Conservation (phyloP, 1,140 invertebrate genomes). For the Drosophila prosaltans region DNA sequence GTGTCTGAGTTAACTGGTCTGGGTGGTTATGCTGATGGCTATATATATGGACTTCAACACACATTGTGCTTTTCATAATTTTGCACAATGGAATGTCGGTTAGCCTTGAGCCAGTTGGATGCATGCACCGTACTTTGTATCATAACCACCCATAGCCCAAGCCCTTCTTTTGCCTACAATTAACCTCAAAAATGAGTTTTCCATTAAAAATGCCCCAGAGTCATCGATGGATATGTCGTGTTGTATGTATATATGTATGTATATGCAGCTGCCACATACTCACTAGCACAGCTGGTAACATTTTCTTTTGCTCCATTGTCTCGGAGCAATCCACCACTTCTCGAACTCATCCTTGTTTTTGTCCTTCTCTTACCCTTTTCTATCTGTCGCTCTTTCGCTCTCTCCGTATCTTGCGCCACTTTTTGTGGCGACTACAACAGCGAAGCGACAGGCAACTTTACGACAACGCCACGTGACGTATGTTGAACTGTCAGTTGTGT, state of each 20-base stretch:
- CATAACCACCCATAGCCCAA: background rate
- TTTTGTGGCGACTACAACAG: conserved; percentile 33
- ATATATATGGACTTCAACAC: conserved; percentile 23
- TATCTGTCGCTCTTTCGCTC: background rate
- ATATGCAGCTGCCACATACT: conserved; percentile 26
- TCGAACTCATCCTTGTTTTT: background rate
- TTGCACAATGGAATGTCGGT: conserved; percentile 58
- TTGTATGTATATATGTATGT: conserved; percentile 22
- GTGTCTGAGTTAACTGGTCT: background rate
- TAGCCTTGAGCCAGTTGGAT: conserved; percentile 59
- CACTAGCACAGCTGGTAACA: conserved; percentile 17
- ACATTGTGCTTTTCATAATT: conserved; percentile 68
- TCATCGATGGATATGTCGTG: conserved; percentile 62
- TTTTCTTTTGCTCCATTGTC: conserved; percentile 15
- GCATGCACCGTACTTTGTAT: no score
- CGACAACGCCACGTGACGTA: conserved; percentile 78
- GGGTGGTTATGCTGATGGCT: conserved; percentile 2
- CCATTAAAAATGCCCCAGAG: conserved; percentile 82
- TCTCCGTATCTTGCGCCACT: background rate
- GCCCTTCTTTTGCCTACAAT: conserved; percentile 76
- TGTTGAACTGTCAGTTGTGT: conserved; percentile 78
- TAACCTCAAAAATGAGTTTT: conserved; percentile 82
- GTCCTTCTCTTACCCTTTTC: background rate
- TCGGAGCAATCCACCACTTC: background rate
- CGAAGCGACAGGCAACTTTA: conserved; percentile 61